These are phyloP conservation scores for Tenthredo distinguenda DNA, from an alignment of 2,888 invertebrate species.

Conservation along the genomic window DNA sequence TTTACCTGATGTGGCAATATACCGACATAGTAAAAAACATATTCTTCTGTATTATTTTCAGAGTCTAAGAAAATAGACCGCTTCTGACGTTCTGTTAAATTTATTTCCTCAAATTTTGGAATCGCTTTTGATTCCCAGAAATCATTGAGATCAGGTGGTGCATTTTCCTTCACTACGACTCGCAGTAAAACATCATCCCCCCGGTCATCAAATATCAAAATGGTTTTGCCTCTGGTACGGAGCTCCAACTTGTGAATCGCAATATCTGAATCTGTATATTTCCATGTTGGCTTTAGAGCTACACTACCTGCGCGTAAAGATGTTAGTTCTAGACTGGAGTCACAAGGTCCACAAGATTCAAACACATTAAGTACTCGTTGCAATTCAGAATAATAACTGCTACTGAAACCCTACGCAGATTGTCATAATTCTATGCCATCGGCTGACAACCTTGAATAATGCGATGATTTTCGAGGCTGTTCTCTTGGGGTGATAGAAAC, in stretches of 20 bases:
- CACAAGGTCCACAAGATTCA: neutral
- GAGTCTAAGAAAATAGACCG: slow-evolving; percentile 37
- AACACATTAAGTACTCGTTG: neutral
- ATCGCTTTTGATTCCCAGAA: slow-evolving; percentile 43
- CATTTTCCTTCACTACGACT: slow-evolving; percentile 34
- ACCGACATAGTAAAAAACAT: slow-evolving; percentile 38
- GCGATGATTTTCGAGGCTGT: neutral
- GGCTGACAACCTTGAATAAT: slow-evolving; percentile 17
- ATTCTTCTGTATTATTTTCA: slow-evolving; percentile 5
- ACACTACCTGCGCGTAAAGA: slow-evolving; percentile 4
- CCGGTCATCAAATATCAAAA: slow-evolving; percentile 45
- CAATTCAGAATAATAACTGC: neutral
- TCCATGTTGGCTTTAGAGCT: slow-evolving; percentile 26
- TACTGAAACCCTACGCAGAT: neutral
- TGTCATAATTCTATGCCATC: neutral
- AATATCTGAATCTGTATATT: slow-evolving; percentile 43
- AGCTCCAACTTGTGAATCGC: slow-evolving; percentile 33
- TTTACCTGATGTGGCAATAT: slow-evolving; percentile 52
- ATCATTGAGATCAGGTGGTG: slow-evolving; percentile 31
- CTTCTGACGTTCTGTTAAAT: slow-evolving; percentile 33
- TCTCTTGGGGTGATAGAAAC: neutral
- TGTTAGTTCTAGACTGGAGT: neutral
- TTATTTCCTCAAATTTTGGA: slow-evolving; percentile 34
- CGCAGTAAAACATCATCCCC: slow-evolving; percentile 40
- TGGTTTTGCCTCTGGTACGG: slow-evolving; percentile 33